Evolutionary conservation across 2,113 vertebrate species (phyloP).

Genomic region (Solenodon paradoxus): DNA sequence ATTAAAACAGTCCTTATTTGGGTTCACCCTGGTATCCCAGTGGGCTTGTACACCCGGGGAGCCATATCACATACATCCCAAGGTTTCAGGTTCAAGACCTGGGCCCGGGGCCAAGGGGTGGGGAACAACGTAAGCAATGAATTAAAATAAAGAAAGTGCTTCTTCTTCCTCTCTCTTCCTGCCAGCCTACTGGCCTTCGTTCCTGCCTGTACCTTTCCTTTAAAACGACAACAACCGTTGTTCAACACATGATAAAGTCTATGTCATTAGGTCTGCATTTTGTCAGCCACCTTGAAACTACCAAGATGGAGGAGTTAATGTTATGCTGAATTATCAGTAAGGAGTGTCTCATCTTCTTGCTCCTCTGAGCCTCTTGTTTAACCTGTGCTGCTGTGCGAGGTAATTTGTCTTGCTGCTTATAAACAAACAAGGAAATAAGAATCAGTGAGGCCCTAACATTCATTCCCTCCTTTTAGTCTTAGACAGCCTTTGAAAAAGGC

Average conservation of each 20-base stretch:
- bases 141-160: too few species aligned
- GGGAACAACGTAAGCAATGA: too few species aligned
- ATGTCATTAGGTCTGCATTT: background rate
- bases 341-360: background rate
- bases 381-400: background rate
- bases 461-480: background rate
- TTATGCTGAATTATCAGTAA: background rate
- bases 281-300: background rate
- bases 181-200: too few species aligned
- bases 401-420: background rate
- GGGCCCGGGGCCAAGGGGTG: too few species aligned
- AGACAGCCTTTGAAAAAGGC: background rate
- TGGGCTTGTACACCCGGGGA: too few species aligned
- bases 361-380: background rate
- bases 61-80: too few species aligned
- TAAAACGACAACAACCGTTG: too few species aligned
- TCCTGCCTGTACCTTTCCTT: too few species aligned
- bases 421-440: constrained; percentile 17
- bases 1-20: background rate
- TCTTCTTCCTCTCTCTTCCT: too few species aligned
- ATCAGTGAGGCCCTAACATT: background rate
- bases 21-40: too few species aligned
- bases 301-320: background rate
- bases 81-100: too few species aligned
- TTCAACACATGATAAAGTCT: background rate